Conservation (phyloP, 2,888 invertebrate genomes). For the Teinopalpus imperialis region DNA sequence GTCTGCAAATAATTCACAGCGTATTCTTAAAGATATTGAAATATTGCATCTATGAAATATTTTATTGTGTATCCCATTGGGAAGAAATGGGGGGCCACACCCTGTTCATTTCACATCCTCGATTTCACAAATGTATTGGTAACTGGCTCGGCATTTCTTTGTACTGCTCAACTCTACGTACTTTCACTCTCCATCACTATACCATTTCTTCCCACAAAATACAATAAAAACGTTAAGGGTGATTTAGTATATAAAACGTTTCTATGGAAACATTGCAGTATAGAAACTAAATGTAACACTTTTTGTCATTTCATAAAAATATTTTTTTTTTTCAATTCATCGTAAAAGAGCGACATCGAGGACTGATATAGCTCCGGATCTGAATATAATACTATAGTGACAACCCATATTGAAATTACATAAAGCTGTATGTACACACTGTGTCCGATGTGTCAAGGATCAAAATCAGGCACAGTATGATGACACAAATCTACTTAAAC, state of each 20-base stretch:
- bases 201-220: constrained; percentile 60
- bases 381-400: constrained; percentile 65
- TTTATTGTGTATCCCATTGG: constrained; percentile 46
- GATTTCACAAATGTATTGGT: constrained; percentile 50
- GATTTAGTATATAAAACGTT: too few relatives aligned
- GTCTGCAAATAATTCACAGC: constrained; percentile 72
- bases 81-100: constrained; percentile 51
- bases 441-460: background rate
- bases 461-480: background rate
- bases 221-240: constrained; percentile 41
- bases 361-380: constrained; percentile 52
- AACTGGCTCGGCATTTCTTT: constrained; percentile 73
- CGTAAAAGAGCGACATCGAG: constrained; percentile 63
- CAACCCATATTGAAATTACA: constrained; percentile 58
- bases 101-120: constrained; percentile 35
- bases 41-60: constrained; percentile 60
- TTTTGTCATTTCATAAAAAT: constrained; percentile 78
- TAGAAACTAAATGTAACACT: constrained; percentile 72
- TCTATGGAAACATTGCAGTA: too few relatives aligned
- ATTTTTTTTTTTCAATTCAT: constrained; percentile 57
- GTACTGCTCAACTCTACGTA: constrained; percentile 58
- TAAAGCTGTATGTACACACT: constrained; percentile 44
- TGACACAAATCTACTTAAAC: constrained; percentile 39
- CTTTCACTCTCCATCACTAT: constrained; percentile 32
- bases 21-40: constrained; percentile 62